Base-by-base conservation (phyloP, 2,888 invertebrate species). In the Netelia melanura region DNA sequence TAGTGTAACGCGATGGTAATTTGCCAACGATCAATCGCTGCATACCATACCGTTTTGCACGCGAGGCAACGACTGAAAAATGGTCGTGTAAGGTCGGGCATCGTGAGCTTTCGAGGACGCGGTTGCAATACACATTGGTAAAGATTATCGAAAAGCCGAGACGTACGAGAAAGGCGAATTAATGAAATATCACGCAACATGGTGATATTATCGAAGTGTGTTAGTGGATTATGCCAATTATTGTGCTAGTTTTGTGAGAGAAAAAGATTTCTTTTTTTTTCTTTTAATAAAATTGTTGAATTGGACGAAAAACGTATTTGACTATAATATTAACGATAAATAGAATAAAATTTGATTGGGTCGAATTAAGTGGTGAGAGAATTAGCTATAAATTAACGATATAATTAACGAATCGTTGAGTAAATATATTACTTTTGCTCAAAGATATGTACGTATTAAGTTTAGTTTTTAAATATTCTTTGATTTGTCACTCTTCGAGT, bases 1-100 rank as follows among this genome's bases (percentile, higher is more conserved):
- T 82, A 71, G 82, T 82, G 62, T 17, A 77, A 82, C 77, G 82
- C 82, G 77, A 82, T 77, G 77, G 82, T 71, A 82, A 82, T 82
- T 82, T 82, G 82, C 77, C 77, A 67, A 52, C 82, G 71, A 82
- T 82, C 82, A 82, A 82, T 82, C 77, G 82, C 67, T 71, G 71
- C 82, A 72, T 72, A 77, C 64, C 62, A 11, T 43, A 14, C 23
- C 48, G 23, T 11, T 52, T 72, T 67, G 82, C 82, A 82, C 82
- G 82, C 77, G 82, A 82, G 56, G 58, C 58, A 56, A 62, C 43
- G 44, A 61, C 56, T 65, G 23, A 48, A 48, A 21, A 48, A 71
- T 71, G 44, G 70, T 23, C 14, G 54, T 74, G 17, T 30, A 62
- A 11, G 17, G 61, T 38, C 52, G 21, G 43, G 54, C 44, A 25